phyloP scores from a whole-genome alignment of 2,888 invertebrate species.

The Leptopilina syphax region DNA sequence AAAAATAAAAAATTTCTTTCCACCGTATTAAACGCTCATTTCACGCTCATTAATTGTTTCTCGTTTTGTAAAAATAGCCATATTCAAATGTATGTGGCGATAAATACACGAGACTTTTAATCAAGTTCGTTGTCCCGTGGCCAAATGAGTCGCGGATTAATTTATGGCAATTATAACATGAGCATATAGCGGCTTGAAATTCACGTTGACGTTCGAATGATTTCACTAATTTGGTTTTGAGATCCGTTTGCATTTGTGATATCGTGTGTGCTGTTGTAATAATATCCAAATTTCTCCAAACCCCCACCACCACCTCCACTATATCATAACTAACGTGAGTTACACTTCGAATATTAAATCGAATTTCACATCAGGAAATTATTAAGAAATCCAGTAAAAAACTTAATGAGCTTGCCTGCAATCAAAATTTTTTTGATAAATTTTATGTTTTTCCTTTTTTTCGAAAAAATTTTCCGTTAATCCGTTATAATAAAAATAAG shows the following conservation, averaged over 20 bases:
- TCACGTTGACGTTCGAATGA: conserved; percentile 55
- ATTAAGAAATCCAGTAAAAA: not conserved
- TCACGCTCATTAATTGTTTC: not conserved
- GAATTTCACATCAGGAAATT: not conserved
- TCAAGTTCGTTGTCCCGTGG: conserved; percentile 44
- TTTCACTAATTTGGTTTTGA: conserved; percentile 62
- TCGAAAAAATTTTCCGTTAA: not conserved
- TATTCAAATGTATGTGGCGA: not conserved
- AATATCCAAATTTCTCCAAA: not conserved
- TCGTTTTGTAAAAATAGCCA: conserved; percentile 1
- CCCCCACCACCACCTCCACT: not conserved
- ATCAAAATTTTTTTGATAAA: conserved; percentile 58
- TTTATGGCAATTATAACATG: conserved; percentile 56
- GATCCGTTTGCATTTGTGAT: conserved; percentile 60
- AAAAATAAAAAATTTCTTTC: too few species aligned
- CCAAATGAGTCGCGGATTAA: conserved; percentile 59
- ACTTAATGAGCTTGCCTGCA: conserved; percentile 65
- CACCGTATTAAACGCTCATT: not conserved
- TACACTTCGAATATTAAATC: not conserved
- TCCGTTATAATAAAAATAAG: too few species aligned
- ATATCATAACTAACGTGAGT: not conserved
- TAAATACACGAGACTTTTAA: conserved; percentile 17
- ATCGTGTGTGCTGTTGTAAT: conserved; percentile 45
- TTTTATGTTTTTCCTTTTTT: not conserved
- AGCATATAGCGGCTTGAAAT: conserved; percentile 42